Percentiles rank a stretch among this genome's conserved stretches.
phyloP scores from a whole-genome alignment of 1,140 invertebrate genomes.

The Drosophila ficusphila region DNA sequence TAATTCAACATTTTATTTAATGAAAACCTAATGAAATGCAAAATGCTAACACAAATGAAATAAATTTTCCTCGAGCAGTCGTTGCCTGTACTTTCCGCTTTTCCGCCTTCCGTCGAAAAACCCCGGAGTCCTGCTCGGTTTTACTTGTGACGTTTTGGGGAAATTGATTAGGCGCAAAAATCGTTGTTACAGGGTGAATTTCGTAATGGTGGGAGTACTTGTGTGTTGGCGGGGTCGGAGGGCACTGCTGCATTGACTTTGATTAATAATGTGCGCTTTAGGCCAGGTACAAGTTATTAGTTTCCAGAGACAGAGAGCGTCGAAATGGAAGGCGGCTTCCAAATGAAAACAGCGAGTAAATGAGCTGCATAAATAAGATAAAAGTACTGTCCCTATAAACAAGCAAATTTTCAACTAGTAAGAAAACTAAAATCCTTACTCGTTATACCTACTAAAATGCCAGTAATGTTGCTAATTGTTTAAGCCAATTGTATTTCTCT shows the following conservation, averaged over 20 bases:
- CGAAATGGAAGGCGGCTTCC: not conserved
- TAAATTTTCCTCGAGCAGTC: constrained; percentile 71
- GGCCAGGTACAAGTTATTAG: constrained; percentile 74
- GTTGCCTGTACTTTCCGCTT: constrained; percentile 39
- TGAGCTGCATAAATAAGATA: constrained; percentile 48
- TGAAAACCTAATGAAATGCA: constrained; percentile 84
- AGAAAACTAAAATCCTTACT: not conserved
- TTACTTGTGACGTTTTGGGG: constrained; percentile 66
- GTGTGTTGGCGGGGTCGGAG: not conserved
- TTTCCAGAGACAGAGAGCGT: constrained; percentile 5
- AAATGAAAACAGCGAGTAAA: constrained; percentile 5
- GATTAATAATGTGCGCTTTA: constrained; percentile 79
- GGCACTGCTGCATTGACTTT: constrained; percentile 65
- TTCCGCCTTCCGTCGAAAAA: constrained; percentile 4
- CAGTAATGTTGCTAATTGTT: not conserved
- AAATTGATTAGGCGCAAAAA: constrained; percentile 83
- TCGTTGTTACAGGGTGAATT: constrained; percentile 58
- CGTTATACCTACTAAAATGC: not conserved
- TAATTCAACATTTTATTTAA: constrained; percentile 84
- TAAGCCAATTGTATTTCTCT: not conserved
- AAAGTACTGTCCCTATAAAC: not conserved
- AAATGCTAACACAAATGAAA: constrained; percentile 83
- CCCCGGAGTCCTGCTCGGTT: not conserved
- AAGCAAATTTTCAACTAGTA: not conserved
- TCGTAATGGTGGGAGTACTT: constrained; percentile 3